Conservation (phyloP, 2,113 vertebrate species). For the Limanda limanda region DNA sequence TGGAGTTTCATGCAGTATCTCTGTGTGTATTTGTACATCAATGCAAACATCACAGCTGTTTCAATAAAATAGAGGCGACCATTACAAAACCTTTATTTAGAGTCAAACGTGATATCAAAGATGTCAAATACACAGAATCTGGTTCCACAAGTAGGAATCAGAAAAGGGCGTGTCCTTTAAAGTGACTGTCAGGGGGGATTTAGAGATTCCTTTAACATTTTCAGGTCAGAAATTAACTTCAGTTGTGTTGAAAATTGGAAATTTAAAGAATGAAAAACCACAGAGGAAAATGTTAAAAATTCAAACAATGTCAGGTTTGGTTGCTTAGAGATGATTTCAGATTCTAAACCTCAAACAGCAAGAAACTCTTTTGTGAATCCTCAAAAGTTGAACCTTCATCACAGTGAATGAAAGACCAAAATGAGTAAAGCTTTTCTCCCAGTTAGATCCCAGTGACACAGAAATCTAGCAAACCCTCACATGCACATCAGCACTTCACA, state of each 20-base stretch:
- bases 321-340: no score
- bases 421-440: neutral
- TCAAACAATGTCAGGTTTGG: no score
- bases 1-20: no score
- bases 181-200: no score
- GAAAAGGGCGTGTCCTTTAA: no score
- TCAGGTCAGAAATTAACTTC: neutral
- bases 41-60: neutral
- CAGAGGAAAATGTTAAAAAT: no score
- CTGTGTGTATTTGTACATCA: slow-evolving; percentile 13
- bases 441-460: neutral
- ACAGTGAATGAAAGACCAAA: no score
- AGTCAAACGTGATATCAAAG: slow-evolving; percentile 57
- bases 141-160: neutral
- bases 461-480: neutral
- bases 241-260: neutral
- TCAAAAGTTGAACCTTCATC: no score
- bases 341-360: no score
- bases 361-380: no score
- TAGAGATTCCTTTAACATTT: no score
- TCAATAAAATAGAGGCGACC: slow-evolving; percentile 23
- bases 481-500: slow-evolving; percentile 14
- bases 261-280: no score
- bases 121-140: neutral
- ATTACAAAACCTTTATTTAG: slow-evolving; percentile 71